Conservation (phyloP, 2,888 invertebrate species). For the Gymnosoma rotundatum region DNA sequence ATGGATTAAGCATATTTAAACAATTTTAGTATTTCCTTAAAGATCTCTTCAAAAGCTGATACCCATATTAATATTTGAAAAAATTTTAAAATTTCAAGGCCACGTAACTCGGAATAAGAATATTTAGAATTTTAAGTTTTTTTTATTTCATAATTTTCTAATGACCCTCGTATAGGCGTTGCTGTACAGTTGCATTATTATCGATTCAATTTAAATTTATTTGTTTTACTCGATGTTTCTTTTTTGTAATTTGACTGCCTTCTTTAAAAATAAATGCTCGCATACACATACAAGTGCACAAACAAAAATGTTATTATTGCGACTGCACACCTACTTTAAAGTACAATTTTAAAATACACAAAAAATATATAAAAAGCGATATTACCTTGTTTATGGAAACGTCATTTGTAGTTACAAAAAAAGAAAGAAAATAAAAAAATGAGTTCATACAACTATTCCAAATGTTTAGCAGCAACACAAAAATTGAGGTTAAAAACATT, state of each 20-base stretch:
- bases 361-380: not conserved
- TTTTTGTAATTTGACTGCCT: constrained; percentile 62
- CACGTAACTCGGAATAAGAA: too few species aligned
- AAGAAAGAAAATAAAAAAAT: not conserved
- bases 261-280: constrained; percentile 38
- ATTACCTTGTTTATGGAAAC: constrained; percentile 54
- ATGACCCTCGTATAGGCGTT: constrained; percentile 6
- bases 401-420: constrained; percentile 50
- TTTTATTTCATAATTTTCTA: not conserved
- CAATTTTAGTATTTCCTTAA: too few species aligned
- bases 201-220: constrained; percentile 62
- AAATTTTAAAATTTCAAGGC: too few species aligned
- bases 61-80: too few species aligned
- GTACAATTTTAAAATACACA: constrained; percentile 16
- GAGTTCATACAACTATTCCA: constrained; percentile 43
- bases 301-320: constrained; percentile 5
- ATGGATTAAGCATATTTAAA: too few species aligned
- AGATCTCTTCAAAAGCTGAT: too few species aligned
- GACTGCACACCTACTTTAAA: constrained; percentile 51
- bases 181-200: constrained; percentile 36
- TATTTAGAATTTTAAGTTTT: too few species aligned
- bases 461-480: constrained; percentile 17
- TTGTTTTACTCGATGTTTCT: constrained; percentile 10
- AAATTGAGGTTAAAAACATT: constrained; percentile 29
- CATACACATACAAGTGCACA: not conserved